Conservation (phyloP, 2,113 vertebrate genomes). For the Paramormyrops kingsleyae region DNA sequence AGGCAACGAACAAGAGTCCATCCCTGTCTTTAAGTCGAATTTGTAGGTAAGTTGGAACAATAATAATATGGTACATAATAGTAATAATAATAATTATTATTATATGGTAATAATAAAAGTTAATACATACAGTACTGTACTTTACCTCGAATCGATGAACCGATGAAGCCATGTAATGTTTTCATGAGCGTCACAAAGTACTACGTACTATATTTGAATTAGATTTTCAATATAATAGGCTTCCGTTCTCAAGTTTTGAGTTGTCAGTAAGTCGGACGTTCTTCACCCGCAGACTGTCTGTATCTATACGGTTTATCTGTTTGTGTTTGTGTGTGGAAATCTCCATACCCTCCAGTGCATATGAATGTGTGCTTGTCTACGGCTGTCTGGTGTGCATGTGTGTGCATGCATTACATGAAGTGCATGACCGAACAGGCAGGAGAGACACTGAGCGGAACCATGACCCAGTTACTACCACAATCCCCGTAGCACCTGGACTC, state of each 20-base stretch:
- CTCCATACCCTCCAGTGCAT: background rate
- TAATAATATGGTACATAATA: background rate
- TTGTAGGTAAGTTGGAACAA: background rate
- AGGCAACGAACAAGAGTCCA: background rate
- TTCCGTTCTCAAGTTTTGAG: background rate
- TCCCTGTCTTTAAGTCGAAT: background rate
- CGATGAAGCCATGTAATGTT: background rate
- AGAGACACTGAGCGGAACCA: background rate
- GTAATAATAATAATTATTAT: background rate
- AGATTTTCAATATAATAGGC: background rate
- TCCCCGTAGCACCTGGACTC: background rate
- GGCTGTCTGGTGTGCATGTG: background rate
- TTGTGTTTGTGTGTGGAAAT: background rate
- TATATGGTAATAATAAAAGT: background rate
- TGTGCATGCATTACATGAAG: background rate
- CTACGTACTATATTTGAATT: background rate
- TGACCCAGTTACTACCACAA: background rate
- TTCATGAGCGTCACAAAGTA: background rate
- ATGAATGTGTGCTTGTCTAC: background rate
- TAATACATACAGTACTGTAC: background rate
- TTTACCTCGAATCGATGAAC: background rate
- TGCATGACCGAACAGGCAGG: background rate
- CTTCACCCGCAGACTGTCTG: background rate
- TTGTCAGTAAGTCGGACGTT: background rate
- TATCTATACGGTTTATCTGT: background rate